Base-by-base conservation (phyloP, 1,140 invertebrate species). In the Drosophila ercepeae region DNA sequence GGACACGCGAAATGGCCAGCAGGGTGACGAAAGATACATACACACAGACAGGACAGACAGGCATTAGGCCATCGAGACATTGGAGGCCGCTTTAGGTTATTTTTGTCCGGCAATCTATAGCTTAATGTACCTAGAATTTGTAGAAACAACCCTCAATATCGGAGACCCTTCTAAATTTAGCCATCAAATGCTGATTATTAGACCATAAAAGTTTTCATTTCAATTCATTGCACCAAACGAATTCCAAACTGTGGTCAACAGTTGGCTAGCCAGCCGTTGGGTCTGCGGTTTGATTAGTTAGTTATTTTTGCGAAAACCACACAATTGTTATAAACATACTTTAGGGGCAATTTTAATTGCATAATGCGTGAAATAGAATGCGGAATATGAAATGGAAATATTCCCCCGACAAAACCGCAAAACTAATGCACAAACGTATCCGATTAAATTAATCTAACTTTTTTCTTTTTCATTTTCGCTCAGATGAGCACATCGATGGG, bases 61-160 rank as follows among this genome's bases (percentile, higher is more conserved):
- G 44, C 49, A 59, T 34, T 18, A 6, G 27, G 11, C 48, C 45
- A 41, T 52, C 55, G 63, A 64, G 59, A 54, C 50, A n/a, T n/a
- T n/a, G n/a, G n/a, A 39, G 46, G 55, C 48, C 42, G 59, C 53
- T 48, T 55, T 52, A 9, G 61, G 32, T 69, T 82, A 83, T 83
- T 83, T 83, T 75, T 55, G 81, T 86, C 63, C 63, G 52, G 63
- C 60, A 72, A 65, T 86, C 75, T 65, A 79, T 79, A 75, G 52
- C 69, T 75, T 71, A 75, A 67, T 78, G 75, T 42, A 54, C 57
- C 51, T 48, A 59, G 53, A 41, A 50, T 41, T 13, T 8, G 36
- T 13, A 13, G 4, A 13, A 16, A 36, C 44, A 21, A 18, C 49
- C 46, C 52, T 36, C 14, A 13, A 16, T 21, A 3, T 25, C 25